Evolutionary conservation across 2,113 vertebrate species (phyloP), one percentile per base, ranked within the genome.

Genomic region (Lipotes vexillifer): DNA sequence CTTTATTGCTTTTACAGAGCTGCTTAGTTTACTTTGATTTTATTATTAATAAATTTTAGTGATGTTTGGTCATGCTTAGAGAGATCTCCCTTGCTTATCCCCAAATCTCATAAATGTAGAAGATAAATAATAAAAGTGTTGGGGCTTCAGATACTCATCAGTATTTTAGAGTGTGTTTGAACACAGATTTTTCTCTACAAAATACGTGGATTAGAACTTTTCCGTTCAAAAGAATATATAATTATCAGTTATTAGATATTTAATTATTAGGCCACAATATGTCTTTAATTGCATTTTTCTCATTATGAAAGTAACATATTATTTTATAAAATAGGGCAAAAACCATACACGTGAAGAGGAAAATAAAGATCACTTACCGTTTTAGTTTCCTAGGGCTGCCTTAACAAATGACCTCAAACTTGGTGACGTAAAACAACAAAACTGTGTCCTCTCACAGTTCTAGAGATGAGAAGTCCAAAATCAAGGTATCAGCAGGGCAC

Each of bases 41-140:
- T 88, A 87, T 93, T 88, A 78, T 92, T 94, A 86, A 82, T 74
- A 49, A 87, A 84, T 80, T 31, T 82, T 85, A 80, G 57, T 95
- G 68, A 66, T 81, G 27, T 87, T 96, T 96, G 72, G 61, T 88
- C 55, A 71, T 71, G 78, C 15, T 92, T 93, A 77, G 84, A 91
- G 18, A 41, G 66, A 88, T 15, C 4, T 69, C 69, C 2, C 25
- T 84, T 86, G 3, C 68, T 96, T 97, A 84, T 68, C 46, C 13
- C 15, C 4, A 94, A 88, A 93, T 69, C 83, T 92, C 74, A n/a
- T 84, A 97, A 97, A 61, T 89, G 13, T 82, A 38, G 25, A 96
- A 18, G 29, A 63, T 69, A 68, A 87, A 66, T 93, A 80, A 57
- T 87, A 57, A 94, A 93, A 92, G 6, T 44, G 44, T 21, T 88